Base-by-base conservation (phyloP, 2,888 invertebrate genomes). In the Macrosoma leucophasiata region DNA sequence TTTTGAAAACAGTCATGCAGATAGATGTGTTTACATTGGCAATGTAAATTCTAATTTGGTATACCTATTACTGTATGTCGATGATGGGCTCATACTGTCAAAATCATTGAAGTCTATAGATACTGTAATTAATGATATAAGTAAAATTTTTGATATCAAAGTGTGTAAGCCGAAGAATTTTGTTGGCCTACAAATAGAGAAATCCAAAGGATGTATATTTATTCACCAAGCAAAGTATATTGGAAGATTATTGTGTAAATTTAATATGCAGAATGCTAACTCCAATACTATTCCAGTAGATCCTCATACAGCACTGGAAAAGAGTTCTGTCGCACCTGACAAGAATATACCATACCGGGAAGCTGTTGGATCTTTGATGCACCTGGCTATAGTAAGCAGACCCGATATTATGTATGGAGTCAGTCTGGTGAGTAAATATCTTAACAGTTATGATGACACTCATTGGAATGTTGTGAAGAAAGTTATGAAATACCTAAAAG, bases 221-320 rank as follows among this genome's bases (percentile, higher is more conserved):
- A 22, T 50, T 8, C 39, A 43, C 24, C 44, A 46, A 33, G 40
- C 34, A 25, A 19, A 29, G 10, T 47, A 51, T 15, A 35, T 50
- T 10, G 43, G 44, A 36, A 38, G 14, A 10, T 22, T 43, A 25
- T 37, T 54, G 32, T 29, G 26, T 13, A 47, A 48, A 40, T 52
- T 43, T 41, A 36, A 42, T 36, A 51, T 52, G 52, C 6, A 21
- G 5, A 33, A 43, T 4, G 48, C 42, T 31, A 49, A 48, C 24
- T 23, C 39, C 27, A n/a, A n/a, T n/a, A n/a, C n/a, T n/a, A n/a
- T n/a, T n/a, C n/a, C n/a, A n/a, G n/a, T n/a, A n/a, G n/a, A n/a
- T n/a, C n/a, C n/a, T n/a, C n/a, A n/a, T n/a, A n/a, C n/a, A n/a
- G n/a, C n/a, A n/a, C n/a, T n/a, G n/a, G n/a, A n/a, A n/a, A n/a